Conservation (phyloP, 2,888 invertebrate species). For the Hirtodrosophila histrioides region DNA sequence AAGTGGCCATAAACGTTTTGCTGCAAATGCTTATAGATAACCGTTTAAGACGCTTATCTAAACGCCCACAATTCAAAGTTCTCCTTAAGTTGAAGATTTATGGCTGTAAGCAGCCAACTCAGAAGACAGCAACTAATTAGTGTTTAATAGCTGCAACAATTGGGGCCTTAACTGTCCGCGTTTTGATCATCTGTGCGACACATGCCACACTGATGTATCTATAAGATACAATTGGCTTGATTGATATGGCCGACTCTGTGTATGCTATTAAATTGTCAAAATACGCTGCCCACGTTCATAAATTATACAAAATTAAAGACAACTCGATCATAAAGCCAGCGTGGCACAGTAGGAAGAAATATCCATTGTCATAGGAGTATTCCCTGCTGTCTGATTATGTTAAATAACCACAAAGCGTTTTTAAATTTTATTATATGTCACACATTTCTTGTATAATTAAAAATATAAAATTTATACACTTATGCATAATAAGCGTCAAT, state of each 20-base stretch:
- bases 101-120: constrained; percentile 45
- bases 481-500: constrained; percentile 11
- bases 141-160: constrained; percentile 60
- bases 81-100: constrained; percentile 50
- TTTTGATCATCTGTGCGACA: constrained; percentile 44
- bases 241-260: constrained; percentile 54
- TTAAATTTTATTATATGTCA: constrained; percentile 68
- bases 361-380: constrained; percentile 22
- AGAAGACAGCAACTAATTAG: constrained; percentile 66
- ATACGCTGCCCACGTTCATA: constrained; percentile 58
- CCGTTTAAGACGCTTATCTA: constrained; percentile 56
- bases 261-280: constrained; percentile 74
- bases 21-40: constrained; percentile 8
- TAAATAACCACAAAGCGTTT: constrained; percentile 64
- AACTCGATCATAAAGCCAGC: constrained; percentile 53
- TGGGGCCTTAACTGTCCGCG: constrained; percentile 4
- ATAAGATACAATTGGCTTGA: constrained; percentile 47
- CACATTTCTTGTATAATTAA: constrained; percentile 67
- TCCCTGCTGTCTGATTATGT: constrained; percentile 56
- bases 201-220: constrained; percentile 27
- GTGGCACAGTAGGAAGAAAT: constrained; percentile 59
- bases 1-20: constrained; percentile 13
- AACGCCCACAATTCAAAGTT: constrained; percentile 27
- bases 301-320: constrained; percentile 46
- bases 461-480: constrained; percentile 49